Base-by-base conservation (phyloP, 2,113 vertebrate genomes). In the Mystacornis crossleyi region DNA sequence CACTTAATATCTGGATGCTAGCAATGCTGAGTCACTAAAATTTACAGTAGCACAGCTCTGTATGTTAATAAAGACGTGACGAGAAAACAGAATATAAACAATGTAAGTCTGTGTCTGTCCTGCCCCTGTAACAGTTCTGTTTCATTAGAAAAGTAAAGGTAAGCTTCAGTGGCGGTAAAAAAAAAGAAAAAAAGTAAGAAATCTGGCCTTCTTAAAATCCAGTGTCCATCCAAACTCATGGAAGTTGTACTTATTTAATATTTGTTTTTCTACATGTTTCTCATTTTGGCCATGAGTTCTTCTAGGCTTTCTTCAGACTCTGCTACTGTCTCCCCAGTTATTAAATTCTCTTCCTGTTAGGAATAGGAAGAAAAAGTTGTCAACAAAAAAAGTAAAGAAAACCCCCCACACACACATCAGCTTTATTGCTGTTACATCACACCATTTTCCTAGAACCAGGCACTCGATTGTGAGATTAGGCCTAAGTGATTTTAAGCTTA, bases 281-380 rank as follows among this genome's bases (percentile, higher is more conserved):
- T 99, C 99, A 99, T 99, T 91, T 98, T 99, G 94, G 99, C 99
- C 99, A 99, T 99, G 89, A 99, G 98, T 64, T 99, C 99, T 89
- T 99, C 99, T 67, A 99, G 97, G 96, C 99, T 99, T 97, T 99
- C 98, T 25, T 99, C 98, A 5, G 99, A 98, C 34, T 99, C 99
- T 43, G 97, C 97, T 65, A 99, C 98, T 0, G 96, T 96, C 29
- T 98, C 98, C 10, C 97, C 99, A 33, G 81, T 62, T 67, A 72
- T 6, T 65, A 83, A 67, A 40, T 96, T 95, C 19, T 97, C 95
- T 77, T 96, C 96, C 98, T 98, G 62, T 84, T 65, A 90, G 60
- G n/a, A 94, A 88, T n/a, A 81, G 14, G 72, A 82, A 58, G 12
- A 71, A 84, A 94, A 65, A 79, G 31, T 65, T 62, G 64, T 28